Conservation (phyloP, 1,140 invertebrate species). For the Hylaeus volcanicus region DNA sequence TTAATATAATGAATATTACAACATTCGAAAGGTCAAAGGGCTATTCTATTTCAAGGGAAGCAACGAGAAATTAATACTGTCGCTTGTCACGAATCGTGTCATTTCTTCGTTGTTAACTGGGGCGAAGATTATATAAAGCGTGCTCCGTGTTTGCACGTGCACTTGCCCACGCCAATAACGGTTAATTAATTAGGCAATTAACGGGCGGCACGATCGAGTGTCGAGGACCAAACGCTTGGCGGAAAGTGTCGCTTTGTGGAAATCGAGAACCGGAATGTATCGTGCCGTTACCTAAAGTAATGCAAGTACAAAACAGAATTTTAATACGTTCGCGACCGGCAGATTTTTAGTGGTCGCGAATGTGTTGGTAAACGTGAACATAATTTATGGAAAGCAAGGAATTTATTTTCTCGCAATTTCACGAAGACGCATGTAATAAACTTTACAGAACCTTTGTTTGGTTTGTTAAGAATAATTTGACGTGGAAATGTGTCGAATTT, state of each 20-base stretch:
- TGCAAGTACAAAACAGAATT: no score
- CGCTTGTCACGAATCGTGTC: slow-evolving; percentile 5
- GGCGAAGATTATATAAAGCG: slow-evolving; percentile 20
- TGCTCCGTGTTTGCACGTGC: slow-evolving; percentile 1
- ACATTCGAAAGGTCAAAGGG: no score
- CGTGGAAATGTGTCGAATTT: no score
- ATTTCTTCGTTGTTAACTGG: slow-evolving; percentile 18
- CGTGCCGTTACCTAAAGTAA: neutral
- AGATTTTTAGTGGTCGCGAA: no score
- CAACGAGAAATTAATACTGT: neutral
- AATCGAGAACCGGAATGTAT: neutral
- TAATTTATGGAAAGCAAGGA: no score
- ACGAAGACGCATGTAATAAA: neutral
- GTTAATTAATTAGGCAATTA: slow-evolving; percentile 55
- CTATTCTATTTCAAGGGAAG: neutral
- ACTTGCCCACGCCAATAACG: slow-evolving; percentile 16
- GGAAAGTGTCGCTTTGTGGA: slow-evolving; percentile 13
- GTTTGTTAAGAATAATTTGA: no score
- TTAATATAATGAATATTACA: no score
- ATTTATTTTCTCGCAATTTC: neutral
- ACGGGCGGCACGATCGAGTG: slow-evolving; percentile 10
- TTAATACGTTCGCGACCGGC: no score
- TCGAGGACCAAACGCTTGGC: neutral
- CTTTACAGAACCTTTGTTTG: no score
- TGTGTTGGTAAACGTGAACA: no score